Conservation (phyloP, 2,113 vertebrate genomes). For the Eurystomus gularis region DNA sequence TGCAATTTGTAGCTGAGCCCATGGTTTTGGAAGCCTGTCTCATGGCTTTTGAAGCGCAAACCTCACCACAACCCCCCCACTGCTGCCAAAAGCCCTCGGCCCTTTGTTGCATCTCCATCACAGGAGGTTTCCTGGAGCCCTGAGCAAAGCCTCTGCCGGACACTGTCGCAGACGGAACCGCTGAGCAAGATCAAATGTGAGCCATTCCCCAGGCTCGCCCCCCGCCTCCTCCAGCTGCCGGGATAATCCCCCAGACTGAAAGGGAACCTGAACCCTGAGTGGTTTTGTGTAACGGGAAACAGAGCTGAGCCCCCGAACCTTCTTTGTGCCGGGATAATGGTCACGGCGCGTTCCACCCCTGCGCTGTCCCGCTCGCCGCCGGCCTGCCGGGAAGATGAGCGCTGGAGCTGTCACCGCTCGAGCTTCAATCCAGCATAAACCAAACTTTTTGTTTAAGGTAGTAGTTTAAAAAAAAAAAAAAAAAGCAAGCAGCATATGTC, state of each 20-base stretch:
- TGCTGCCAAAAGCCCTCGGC: background rate
- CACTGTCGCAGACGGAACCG: background rate
- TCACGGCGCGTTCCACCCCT: background rate
- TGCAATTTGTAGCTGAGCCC: background rate
- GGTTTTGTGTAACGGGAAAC: background rate
- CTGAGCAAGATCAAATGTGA: slow-evolving; percentile 29
- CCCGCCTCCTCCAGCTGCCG: background rate
- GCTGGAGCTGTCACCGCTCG: background rate
- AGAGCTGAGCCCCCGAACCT: background rate
- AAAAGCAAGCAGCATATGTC: background rate
- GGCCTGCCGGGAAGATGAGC: background rate
- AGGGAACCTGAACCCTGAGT: slow-evolving; percentile 19
- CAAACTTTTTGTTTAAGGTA: slow-evolving; percentile 28
- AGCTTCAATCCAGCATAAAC: background rate
- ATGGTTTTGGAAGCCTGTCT: background rate
- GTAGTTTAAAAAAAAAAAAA: background rate
- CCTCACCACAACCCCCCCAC: background rate
- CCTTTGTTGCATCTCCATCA: background rate
- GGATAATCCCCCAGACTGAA: slow-evolving; percentile 11
- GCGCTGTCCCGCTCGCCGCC: rapidly evolving
- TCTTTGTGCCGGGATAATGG: slow-evolving; percentile 2
- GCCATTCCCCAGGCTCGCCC: background rate
- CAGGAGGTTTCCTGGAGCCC: background rate
- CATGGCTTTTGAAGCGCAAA: background rate
- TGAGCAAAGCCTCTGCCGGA: background rate